Conservation (phyloP, 2,888 invertebrate genomes). For the Aradus depressus region DNA sequence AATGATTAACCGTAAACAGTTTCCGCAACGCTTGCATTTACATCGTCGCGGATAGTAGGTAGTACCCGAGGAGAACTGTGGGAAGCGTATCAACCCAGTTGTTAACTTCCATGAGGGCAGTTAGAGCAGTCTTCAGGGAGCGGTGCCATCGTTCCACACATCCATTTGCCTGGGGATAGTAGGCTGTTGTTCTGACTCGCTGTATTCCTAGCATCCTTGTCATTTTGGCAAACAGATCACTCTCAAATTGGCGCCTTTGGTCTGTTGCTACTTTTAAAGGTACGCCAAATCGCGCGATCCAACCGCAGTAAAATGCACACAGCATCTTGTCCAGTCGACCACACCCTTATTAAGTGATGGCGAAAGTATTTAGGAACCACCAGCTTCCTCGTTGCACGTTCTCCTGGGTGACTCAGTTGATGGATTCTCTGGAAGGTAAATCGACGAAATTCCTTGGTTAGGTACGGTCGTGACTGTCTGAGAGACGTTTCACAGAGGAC, state of each 20-base stretch:
- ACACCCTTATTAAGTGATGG: too few species aligned
- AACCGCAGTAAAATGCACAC: neutral
- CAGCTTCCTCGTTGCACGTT: too few species aligned
- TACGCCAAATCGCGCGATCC: neutral
- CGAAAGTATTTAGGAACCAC: too few species aligned
- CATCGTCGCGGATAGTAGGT: too few species aligned
- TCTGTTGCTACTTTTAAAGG: neutral
- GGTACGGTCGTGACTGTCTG: too few species aligned
- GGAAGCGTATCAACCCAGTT: neutral
- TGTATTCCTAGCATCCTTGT: neutral
- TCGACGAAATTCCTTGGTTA: too few species aligned
- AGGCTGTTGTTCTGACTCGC: neutral
- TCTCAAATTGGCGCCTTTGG: neutral
- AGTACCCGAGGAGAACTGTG: neutral
- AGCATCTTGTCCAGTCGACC: too few species aligned
- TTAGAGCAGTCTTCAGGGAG: neutral
- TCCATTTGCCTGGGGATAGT: neutral
- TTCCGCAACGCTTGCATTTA: too few species aligned
- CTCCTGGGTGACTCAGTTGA: too few species aligned
- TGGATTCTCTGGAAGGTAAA: too few species aligned
- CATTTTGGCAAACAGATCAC: neutral
- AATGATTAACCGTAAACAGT: too few species aligned
- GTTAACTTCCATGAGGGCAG: neutral
- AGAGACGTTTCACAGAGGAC: too few species aligned
- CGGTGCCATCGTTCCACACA: neutral